phyloP scores from a whole-genome alignment of 2,888 invertebrate genomes.

The Chloroclysta siterata region DNA sequence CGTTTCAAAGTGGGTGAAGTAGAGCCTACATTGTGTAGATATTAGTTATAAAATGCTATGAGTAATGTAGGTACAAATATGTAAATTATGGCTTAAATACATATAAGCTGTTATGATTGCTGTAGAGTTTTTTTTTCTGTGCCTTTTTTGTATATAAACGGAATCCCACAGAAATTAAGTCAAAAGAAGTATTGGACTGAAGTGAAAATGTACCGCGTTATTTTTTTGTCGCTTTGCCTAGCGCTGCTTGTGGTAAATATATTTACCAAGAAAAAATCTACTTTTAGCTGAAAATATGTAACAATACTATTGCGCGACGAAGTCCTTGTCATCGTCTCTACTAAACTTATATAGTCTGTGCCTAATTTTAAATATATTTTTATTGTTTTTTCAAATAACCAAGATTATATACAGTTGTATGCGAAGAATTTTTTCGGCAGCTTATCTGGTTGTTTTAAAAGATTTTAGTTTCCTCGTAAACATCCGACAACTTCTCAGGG shows the following conservation, averaged over 20 bases:
- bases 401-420: no score
- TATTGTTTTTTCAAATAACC: no score
- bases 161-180: conserved; percentile 7
- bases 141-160: conserved; percentile 34
- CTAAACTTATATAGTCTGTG: no score
- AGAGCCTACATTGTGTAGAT: not conserved
- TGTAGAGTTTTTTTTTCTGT: not conserved
- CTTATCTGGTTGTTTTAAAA: no score
- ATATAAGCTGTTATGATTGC: not conserved
- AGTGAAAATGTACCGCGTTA: conserved; percentile 37
- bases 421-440: no score
- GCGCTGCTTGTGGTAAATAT: conserved; percentile 7
- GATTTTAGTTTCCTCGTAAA: no score
- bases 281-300: no score
- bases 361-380: no score
- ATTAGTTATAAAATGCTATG: not conserved
- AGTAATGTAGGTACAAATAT: not conserved
- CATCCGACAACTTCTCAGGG: no score
- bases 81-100: not conserved
- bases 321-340: no score
- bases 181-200: conserved; percentile 16
- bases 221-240: conserved; percentile 23
- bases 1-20: not conserved
- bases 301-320: no score
- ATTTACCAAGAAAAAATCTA: not conserved